Conservation (phyloP, 1,140 invertebrate species). For the Drosophila pseudoananassae region DNA sequence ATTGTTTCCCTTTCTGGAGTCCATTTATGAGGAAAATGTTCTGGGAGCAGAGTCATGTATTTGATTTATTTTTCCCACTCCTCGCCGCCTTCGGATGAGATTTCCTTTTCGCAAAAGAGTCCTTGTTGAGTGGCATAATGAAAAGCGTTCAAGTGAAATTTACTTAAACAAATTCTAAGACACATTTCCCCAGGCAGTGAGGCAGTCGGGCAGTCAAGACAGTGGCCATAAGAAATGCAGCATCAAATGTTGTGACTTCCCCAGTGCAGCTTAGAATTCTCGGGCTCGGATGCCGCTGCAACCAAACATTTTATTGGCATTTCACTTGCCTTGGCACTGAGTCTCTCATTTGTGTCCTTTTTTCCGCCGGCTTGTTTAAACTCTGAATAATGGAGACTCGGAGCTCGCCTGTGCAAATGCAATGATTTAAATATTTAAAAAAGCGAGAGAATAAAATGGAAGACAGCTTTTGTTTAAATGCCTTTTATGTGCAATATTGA, state of each 20-base stretch:
- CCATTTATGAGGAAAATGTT: conserved; percentile 13
- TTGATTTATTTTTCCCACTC: conserved; percentile 14
- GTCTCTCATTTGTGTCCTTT: conserved; percentile 34
- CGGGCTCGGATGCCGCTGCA: conserved; percentile 7
- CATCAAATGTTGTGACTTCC: conserved; percentile 28
- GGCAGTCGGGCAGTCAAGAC: background rate
- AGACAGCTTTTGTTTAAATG: conserved; percentile 59
- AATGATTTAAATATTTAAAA: conserved; percentile 45
- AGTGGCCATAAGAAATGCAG: conserved; percentile 8
- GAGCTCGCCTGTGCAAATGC: conserved; percentile 30
- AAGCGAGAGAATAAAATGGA: conserved; percentile 32
- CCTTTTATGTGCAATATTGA: conserved; percentile 51
- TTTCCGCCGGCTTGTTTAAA: conserved; percentile 24
- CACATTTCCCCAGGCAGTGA: conserved; percentile 50
- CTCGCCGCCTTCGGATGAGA: background rate
- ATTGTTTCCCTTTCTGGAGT: background rate
- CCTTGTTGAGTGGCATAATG: conserved; percentile 50
- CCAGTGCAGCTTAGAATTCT: conserved; percentile 10
- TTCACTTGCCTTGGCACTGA: conserved; percentile 15
- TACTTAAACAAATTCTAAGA: conserved; percentile 68
- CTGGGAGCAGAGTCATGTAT: conserved; percentile 8
- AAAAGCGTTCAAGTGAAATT: conserved; percentile 66
- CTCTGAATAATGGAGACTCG: conserved; percentile 24
- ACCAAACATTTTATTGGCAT: conserved; percentile 51
- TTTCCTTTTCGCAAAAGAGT: background rate